Evolutionary conservation across 23 tunicate species (phyloP), one percentile per base, ranked within the genome.

Genomic region (Aplidium turbinatum): DNA sequence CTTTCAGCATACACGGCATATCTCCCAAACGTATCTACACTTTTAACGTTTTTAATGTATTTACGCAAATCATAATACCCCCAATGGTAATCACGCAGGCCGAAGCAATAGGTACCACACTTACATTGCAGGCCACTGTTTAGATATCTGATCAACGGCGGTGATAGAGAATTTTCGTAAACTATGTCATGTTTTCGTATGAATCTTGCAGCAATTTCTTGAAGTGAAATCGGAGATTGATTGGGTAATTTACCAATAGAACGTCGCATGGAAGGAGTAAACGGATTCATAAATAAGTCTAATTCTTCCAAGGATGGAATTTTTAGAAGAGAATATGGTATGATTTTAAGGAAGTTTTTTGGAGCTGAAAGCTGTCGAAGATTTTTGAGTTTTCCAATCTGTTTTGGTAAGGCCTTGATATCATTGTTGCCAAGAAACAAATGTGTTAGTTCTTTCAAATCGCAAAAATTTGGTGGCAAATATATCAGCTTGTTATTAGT

Each of bases 51-150:
- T n/a, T n/a, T n/a, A n/a, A n/a, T n/a, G n/a, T 57, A 57, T 3
- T 33, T 31, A 9, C 38, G 33, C 38, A 75, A 35, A 57, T 75
- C 63, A 27, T 19, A 57, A 21, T 57, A 9, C 13, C 23, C 22
- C 47, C 38, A 21, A 38, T 21, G 58, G 6, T 23, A 18, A 35
- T 36, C 35, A 57, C 11, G 39, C 4, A 25, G 6, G 2, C 32
- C 62, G 70, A 80, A 80, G 33, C 85, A 80, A 32, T 26, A 69
- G 1, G n/a, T 57, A 18, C 56, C 30, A 38, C 87, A 81, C 1
- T 22, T 45, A 34, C 87, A 81, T 13, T 33, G 72, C 62, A 9
- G 25, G 16, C 70, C 64, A 47, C 23, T 28, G 46, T 72, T 60
- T 19, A 81, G 47, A 61, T 71, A 81, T 21, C 32, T 25, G 16